Conservation (phyloP, 2,888 invertebrate species). For the Abrostola triplasia region DNA sequence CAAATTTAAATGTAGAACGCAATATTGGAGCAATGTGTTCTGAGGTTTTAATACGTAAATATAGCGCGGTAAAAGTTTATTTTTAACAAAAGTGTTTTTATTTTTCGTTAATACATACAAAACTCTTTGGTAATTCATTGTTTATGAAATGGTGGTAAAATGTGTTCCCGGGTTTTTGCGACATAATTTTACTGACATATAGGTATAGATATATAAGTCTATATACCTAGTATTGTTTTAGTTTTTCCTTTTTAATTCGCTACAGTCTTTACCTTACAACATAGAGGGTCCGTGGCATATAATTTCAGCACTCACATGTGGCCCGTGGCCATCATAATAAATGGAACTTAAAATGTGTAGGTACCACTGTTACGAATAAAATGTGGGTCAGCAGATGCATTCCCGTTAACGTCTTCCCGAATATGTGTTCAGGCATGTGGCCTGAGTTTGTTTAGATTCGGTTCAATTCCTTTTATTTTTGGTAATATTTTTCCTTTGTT, state of each 20-base stretch:
- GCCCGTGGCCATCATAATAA: constrained; percentile 39
- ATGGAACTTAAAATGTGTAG: constrained; percentile 27
- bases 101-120: too few species aligned
- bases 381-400: constrained; percentile 40
- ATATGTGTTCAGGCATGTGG: background rate
- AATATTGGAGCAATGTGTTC: too few species aligned
- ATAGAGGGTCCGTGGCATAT: constrained; percentile 22
- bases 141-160: too few species aligned
- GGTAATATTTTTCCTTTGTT: too few species aligned
- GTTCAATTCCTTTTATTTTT: too few species aligned
- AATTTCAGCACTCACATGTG: constrained; percentile 42
- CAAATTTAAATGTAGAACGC: too few species aligned
- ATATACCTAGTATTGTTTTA: background rate
- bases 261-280: background rate
- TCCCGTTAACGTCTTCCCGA: background rate
- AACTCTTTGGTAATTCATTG: too few species aligned
- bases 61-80: too few species aligned
- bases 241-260: constrained; percentile 11
- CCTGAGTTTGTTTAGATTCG: background rate
- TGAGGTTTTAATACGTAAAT: too few species aligned
- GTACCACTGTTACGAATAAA: constrained; percentile 33
- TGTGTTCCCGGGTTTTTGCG: too few species aligned
- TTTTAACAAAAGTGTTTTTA: too few species aligned
- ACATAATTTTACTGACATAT: background rate
- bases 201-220: background rate